These are phyloP conservation scores for Onychostruthus taczanowskii DNA, from an alignment of 2,113 vertebrate genomes.

Conservation along the genomic window DNA sequence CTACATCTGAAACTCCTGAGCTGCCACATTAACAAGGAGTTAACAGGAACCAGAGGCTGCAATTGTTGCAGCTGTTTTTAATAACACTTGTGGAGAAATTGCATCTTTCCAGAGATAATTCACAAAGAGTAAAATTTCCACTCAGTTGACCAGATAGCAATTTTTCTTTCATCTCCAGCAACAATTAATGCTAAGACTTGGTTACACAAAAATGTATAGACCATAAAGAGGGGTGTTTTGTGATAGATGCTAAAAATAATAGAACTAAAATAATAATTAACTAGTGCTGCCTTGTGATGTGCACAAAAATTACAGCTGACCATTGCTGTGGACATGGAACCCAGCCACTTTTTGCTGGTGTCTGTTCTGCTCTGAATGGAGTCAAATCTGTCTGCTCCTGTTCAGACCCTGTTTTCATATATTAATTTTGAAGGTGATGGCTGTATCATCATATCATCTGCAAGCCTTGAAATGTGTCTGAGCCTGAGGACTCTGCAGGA, in stretches of 20 bases:
- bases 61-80: not conserved
- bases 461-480: not conserved
- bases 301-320: not conserved
- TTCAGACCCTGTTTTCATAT: not conserved
- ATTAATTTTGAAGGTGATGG: not conserved
- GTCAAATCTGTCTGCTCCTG: not conserved
- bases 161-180: not conserved
- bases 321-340: not conserved
- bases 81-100: not conserved
- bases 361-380: not conserved
- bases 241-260: not conserved
- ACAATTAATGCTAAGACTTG: not conserved
- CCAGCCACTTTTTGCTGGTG: not conserved
- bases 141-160: not conserved
- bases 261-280: not conserved
- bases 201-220: not conserved
- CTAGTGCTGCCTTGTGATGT: not conserved
- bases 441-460: not conserved
- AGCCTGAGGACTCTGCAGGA: not conserved
- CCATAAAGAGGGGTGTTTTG: not conserved
- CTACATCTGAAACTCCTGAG: not conserved
- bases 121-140: not conserved
- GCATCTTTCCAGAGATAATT: not conserved
- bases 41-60: not conserved
- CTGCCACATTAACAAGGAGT: not conserved